Percentiles rank a stretch among this genome's conserved stretches.
Evolutionary conservation across 2,888 invertebrate genomes (phyloP).

Genomic region (Trachelus stipa): DNA sequence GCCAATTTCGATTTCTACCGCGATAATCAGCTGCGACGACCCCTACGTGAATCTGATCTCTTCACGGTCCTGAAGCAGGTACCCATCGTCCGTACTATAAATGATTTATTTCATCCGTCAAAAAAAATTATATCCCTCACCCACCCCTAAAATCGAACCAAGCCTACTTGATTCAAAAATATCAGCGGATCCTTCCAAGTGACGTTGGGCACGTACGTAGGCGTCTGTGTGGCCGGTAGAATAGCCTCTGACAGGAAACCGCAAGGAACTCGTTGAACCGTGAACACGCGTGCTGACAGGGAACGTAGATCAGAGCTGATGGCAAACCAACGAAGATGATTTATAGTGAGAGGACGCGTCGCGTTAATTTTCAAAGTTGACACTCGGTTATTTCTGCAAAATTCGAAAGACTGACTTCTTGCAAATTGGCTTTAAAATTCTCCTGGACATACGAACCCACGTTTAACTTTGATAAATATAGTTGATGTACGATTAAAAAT

Average conservation of each 20-base stretch:
- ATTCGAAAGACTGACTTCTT: background rate
- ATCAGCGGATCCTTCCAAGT: background rate
- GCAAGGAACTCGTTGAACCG: conserved; percentile 28
- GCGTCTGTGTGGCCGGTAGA: background rate
- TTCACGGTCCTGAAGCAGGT: background rate
- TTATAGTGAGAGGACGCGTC: conserved; percentile 51
- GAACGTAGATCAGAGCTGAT: conserved; percentile 48
- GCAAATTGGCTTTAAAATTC: background rate
- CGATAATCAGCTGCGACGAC: background rate
- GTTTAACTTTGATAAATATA: background rate
- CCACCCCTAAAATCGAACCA: background rate
- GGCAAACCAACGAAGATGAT: conserved; percentile 53
- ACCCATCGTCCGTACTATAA: background rate
- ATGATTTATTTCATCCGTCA: background rate
- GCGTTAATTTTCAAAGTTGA: conserved; percentile 21
- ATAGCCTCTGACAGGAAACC: conserved; percentile 4
- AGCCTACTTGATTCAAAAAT: background rate
- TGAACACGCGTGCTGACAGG: conserved; percentile 50
- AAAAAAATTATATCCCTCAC: background rate
- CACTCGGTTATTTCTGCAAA: conserved; percentile 1
- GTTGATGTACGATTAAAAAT: no score
- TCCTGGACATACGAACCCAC: no score
- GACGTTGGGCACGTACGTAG: background rate
- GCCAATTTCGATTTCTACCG: background rate
- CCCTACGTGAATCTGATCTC: background rate